phyloP scores from a whole-genome alignment of 2,113 vertebrate species.

The Pseudorasbora parva region DNA sequence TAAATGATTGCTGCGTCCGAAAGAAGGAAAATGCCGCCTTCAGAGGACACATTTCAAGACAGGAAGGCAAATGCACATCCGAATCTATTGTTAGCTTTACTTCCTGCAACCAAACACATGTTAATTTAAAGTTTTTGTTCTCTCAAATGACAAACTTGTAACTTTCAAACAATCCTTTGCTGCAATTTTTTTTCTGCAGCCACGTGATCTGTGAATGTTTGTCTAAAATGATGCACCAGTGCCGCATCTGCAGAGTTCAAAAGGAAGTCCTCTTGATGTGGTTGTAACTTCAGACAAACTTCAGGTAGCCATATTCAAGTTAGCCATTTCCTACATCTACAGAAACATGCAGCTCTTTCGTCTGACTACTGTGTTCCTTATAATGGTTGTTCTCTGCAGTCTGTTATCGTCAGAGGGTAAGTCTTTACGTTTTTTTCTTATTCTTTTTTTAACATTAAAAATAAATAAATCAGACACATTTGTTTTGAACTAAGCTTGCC shows the following conservation, averaged over 20 bases:
- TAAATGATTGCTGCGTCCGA: no score
- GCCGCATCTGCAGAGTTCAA: neutral
- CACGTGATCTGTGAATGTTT: neutral
- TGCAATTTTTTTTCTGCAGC: neutral
- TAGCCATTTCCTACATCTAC: neutral
- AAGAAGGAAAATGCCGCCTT: no score
- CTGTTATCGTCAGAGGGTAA: neutral
- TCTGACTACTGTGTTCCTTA: neutral
- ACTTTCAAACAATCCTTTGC: neutral
- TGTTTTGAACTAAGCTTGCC: no score
- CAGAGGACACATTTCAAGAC: no score
- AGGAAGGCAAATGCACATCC: no score
- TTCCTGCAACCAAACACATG: neutral
- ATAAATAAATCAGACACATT: no score
- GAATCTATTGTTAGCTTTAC: no score
- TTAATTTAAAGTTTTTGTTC: neutral
- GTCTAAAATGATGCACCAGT: neutral
- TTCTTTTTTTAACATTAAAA: no score
- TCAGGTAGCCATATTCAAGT: neutral
- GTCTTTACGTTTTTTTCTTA: neutral
- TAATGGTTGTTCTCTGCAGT: neutral
- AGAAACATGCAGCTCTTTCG: constrained; percentile 5
- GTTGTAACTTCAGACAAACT: neutral
- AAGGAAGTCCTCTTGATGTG: constrained; percentile 40
- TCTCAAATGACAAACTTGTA: neutral